Evolutionary conservation across 2,113 vertebrate species (phyloP).

Genomic region (Tragelaphus buxtoni): DNA sequence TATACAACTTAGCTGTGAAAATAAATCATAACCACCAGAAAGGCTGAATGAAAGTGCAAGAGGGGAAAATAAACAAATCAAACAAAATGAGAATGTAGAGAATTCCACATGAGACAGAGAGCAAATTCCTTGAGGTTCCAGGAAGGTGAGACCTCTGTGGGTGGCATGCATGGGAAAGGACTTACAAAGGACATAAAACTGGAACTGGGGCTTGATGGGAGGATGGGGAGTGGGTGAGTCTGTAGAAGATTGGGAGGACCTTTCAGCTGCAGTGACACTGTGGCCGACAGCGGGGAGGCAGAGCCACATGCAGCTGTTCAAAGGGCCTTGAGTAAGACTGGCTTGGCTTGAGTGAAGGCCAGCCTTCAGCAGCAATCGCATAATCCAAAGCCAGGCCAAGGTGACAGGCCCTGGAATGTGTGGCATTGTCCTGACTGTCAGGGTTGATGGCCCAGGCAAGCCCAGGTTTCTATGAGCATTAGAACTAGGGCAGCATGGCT

Average conservation of each 20-base stretch:
- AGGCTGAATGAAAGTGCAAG: neutral
- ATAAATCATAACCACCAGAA: neutral
- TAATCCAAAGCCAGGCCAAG: neutral
- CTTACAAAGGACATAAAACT: neutral
- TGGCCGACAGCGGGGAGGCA: neutral
- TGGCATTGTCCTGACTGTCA: neutral
- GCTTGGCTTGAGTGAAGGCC: neutral
- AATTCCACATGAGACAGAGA: neutral
- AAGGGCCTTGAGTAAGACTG: neutral
- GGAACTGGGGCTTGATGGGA: neutral
- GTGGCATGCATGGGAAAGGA: neutral
- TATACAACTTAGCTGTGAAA: neutral
- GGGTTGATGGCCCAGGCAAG: slow-evolving; percentile 18
- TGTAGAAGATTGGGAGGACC: neutral
- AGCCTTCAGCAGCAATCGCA: neutral
- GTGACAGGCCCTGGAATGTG: slow-evolving; percentile 35
- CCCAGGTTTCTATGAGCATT: slow-evolving; percentile 2
- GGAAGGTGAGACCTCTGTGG: neutral
- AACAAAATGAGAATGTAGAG: neutral
- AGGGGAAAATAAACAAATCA: neutral
- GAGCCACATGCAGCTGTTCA: neutral
- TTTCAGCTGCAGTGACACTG: neutral
- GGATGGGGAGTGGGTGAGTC: neutral
- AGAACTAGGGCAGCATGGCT: neutral
- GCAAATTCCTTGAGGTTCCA: neutral